Evolutionary conservation across 1,140 invertebrate genomes (phyloP).

Genomic region (Sycophaga agraensis): DNA sequence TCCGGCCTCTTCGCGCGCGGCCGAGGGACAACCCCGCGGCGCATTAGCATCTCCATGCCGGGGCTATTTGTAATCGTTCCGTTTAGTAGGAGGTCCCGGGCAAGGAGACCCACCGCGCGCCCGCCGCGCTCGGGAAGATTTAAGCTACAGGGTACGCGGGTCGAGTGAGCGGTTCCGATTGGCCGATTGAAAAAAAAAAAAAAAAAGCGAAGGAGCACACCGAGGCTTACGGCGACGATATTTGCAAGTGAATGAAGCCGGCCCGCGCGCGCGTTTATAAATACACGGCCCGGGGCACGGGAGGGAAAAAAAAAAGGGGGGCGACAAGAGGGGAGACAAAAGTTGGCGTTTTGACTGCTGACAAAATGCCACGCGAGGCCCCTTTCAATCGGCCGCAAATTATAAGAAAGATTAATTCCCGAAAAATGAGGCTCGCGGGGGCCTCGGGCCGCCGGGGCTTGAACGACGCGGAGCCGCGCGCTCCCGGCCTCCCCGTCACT

Average conservation of each 20-base stretch:
- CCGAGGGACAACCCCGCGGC: too few species aligned
- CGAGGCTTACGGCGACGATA: background rate
- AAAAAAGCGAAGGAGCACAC: background rate
- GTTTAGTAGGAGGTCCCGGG: background rate
- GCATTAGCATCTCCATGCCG: too few species aligned
- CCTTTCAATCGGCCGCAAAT: conserved; percentile 26
- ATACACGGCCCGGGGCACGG: too few species aligned
- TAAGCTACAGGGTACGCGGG: too few species aligned
- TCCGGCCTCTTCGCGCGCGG: too few species aligned
- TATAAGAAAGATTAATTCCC: conserved; percentile 29
- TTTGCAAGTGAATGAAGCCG: conserved; percentile 13
- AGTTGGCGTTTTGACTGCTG: conserved; percentile 14
- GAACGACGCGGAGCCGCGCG: conserved; percentile 7
- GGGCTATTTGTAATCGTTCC: too few species aligned
- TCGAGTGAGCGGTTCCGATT: too few species aligned
- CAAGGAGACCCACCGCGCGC: background rate
- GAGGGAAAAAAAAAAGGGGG: too few species aligned
- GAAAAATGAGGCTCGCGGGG: conserved; percentile 13
- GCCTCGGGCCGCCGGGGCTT: background rate
- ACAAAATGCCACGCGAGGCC: conserved; percentile 6
- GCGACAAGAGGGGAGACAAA: too few species aligned
- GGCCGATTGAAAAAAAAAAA: background rate
- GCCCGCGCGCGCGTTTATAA: too few species aligned
- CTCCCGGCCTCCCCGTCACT: conserved; percentile 3
- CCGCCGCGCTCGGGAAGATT: background rate